Evolutionary conservation across 2,113 vertebrate species (phyloP).

Genomic region (Excalfactoria chinensis): DNA sequence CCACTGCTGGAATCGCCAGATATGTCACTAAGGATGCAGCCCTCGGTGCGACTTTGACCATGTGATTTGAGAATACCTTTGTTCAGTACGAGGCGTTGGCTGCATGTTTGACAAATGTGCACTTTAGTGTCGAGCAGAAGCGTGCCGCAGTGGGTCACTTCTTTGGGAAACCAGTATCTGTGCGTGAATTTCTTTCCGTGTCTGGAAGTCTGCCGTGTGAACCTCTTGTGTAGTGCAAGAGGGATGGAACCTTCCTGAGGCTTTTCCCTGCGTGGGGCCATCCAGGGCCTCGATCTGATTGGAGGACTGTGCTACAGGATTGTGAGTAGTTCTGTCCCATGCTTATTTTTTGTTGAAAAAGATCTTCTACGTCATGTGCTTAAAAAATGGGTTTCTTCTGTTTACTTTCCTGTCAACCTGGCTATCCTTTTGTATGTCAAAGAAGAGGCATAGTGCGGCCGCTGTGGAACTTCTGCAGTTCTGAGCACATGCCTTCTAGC

Average conservation of each 20-base stretch:
- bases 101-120: conserved; percentile 3
- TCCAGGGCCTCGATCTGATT: not conserved
- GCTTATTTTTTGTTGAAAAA: not conserved
- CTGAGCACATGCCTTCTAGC: not conserved
- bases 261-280: not conserved
- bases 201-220: conserved; percentile 7
- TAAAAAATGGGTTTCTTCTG: not conserved
- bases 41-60: not conserved
- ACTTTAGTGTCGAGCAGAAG: conserved; percentile 49
- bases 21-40: conserved; percentile 15
- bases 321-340: not conserved
- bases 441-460: not conserved
- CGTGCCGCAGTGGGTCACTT: not conserved
- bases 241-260: not conserved
- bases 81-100: not conserved
- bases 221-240: conserved; percentile 28
- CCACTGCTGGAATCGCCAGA: conserved; percentile 31
- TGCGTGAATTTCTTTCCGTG: not conserved
- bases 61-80: not conserved
- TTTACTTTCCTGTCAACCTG: not conserved
- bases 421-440: not conserved
- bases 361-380: not conserved
- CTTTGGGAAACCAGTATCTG: conserved; percentile 1
- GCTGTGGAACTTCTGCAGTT: not conserved
- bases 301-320: not conserved